Conservation (phyloP, 2,888 invertebrate genomes). For the Aelia acuminata region DNA sequence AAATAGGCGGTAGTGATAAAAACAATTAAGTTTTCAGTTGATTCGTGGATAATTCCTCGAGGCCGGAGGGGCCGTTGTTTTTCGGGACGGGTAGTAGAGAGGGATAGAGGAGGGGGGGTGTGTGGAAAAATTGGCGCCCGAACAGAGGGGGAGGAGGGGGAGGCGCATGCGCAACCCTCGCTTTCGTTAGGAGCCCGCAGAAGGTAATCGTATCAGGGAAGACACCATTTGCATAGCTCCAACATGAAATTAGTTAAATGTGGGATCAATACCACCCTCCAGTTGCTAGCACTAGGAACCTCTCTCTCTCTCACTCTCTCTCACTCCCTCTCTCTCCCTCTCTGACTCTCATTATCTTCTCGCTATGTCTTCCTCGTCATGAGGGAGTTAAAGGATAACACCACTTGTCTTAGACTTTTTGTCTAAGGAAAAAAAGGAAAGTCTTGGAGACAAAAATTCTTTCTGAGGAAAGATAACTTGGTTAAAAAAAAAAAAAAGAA, state of each 20-base stretch:
- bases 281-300: slow-evolving; percentile 27
- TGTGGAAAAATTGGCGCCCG: slow-evolving; percentile 57
- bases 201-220: slow-evolving; percentile 60
- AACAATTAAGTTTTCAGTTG: slow-evolving; percentile 58
- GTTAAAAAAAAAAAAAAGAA: no score
- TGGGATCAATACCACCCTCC: slow-evolving; percentile 60
- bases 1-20: slow-evolving; percentile 57
- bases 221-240: slow-evolving; percentile 61
- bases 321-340: slow-evolving; percentile 2
- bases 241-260: slow-evolving; percentile 62
- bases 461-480: background rate
- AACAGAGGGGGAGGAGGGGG: background rate
- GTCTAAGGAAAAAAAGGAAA: background rate
- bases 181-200: slow-evolving; percentile 58
- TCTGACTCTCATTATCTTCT: no score
- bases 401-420: background rate
- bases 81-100: slow-evolving; percentile 56
- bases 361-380: background rate
- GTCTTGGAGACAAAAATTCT: background rate
- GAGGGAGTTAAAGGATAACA: background rate
- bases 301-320: slow-evolving; percentile 2
- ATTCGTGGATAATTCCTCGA: slow-evolving; percentile 56
- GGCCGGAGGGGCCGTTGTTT: slow-evolving; percentile 35
- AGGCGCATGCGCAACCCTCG: slow-evolving; percentile 49
- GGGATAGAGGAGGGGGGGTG: slow-evolving; percentile 49